Percentiles rank a stretch among this genome's conserved stretches.
These are phyloP conservation scores for Hydractinia symbiolongicarpus DNA, from an alignment of 30 jellyfish, hydroid and myxozoan species.

Conservation along the genomic window DNA sequence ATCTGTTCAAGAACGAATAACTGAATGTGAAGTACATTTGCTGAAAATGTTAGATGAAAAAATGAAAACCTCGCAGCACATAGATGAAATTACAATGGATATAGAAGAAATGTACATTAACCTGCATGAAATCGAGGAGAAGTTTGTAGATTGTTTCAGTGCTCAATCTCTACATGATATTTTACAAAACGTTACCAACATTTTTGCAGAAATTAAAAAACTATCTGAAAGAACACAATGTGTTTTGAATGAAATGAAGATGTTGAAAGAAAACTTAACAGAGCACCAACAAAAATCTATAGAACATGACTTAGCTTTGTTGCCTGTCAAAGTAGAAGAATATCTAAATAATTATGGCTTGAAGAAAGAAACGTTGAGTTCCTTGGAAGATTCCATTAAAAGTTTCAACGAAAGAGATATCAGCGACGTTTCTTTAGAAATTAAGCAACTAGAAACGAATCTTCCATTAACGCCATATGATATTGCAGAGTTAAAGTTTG, in stretches of 20 bases:
- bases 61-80: constrained; percentile 3
- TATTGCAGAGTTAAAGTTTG: not conserved
- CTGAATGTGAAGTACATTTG: not conserved
- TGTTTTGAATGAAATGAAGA: not conserved
- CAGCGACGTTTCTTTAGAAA: not conserved
- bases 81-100: not conserved
- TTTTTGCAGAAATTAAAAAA: not conserved
- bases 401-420: not conserved
- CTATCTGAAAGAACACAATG: not conserved
- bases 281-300: not conserved
- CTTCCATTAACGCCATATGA: constrained; percentile 2
- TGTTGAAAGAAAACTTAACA: not conserved
- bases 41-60: not conserved
- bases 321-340: not conserved
- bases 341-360: not conserved
- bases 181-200: not conserved
- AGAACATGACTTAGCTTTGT: not conserved
- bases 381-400: not conserved
- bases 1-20: not conserved
- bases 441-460: not conserved
- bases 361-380: not conserved
- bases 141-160: constrained; percentile 6
- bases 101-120: not conserved
- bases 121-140: not conserved
- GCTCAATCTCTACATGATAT: not conserved